Base-by-base conservation (phyloP, 1,140 invertebrate species). In the Ganaspis sp. region DNA sequence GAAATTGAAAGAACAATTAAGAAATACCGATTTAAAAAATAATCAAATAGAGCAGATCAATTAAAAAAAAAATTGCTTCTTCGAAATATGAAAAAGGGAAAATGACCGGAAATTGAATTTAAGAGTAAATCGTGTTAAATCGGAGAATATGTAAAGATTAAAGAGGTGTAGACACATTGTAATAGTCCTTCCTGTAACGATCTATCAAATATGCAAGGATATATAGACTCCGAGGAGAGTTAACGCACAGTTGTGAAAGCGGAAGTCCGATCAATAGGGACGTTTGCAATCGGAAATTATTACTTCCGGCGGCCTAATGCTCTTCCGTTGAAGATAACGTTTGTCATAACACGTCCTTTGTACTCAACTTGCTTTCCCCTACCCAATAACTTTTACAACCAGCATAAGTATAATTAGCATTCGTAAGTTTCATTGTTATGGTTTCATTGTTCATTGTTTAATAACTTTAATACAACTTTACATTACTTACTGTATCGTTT, bases 281-380 rank as follows among this genome's bases (percentile, higher is more conserved):
- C 79, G 78, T 86, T 86, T 84, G 81, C 74, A 79, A 78, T 80
- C 83, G 87, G 86, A 87, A 87, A 88, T 88, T 87, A 81, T 81
- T 73, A 84, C 72, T 86, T 87, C 86, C 85, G 79, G 72, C 76
- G 58, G 76, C 81, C 79, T 88, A 87, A 88, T 88, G 83, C 82
- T 76, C 74, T 83, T 82, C 81, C 82, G 83, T 76, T 73, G 76
- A 79, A 82, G 78, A 77, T 87, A 86, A 81, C 81, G 71, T 53
- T 26, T n/a, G 11, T 70, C 34, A 26, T 29, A 29, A 26, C 11
- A 26, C 54, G 23, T 26, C 54, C 54, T 15, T 23, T 64, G 54
- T 12, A 29, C 15, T 2, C 4, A 64, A 38, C 34, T 58, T 11
- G 19, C 40, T 23, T 34, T 19, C 15, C 9, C 58, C 6, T 26